A percentile compares a stretch with the other conserved stretches of the same genome.
These are phyloP conservation scores for Acromyrmex charruanus DNA, from an alignment of 1,140 invertebrate species.

Conservation along the genomic window DNA sequence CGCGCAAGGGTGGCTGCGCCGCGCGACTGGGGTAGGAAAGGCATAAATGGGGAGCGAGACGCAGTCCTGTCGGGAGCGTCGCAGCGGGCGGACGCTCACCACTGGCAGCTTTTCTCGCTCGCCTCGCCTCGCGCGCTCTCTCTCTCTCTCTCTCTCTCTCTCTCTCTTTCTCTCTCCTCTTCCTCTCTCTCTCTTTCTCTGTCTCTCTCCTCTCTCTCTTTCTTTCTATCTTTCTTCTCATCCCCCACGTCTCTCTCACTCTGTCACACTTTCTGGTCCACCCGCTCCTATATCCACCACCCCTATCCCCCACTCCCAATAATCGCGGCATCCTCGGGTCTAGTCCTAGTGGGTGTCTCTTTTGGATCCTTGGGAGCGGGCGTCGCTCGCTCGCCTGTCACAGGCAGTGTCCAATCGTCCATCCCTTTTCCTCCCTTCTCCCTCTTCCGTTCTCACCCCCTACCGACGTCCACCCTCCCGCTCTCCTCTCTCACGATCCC, in stretches of 20 bases:
- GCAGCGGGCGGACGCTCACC: slow-evolving; percentile 81
- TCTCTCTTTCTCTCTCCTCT: slow-evolving; percentile 19
- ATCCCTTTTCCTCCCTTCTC: background rate
- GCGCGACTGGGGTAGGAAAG: slow-evolving; percentile 73
- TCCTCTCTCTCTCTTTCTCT: slow-evolving; percentile 24
- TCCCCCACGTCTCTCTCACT: background rate
- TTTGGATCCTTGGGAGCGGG: slow-evolving; percentile 43
- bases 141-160: slow-evolving; percentile 59
- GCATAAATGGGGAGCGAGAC: slow-evolving; percentile 80
- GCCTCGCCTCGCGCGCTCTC: slow-evolving; percentile 69
- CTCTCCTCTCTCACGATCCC: background rate
- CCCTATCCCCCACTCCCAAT: background rate
- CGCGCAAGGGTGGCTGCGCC: slow-evolving; percentile 63
- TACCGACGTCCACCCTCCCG: background rate
- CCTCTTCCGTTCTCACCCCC: background rate
- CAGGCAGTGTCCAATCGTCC: slow-evolving; percentile 49
- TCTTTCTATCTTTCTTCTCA: slow-evolving; percentile 12
- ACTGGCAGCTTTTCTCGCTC: slow-evolving; percentile 74
- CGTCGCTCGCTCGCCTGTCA: slow-evolving; percentile 55
- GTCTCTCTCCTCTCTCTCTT: slow-evolving; percentile 39
- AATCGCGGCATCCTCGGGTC: background rate
- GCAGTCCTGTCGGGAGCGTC: slow-evolving; percentile 86
- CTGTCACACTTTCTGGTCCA: background rate
- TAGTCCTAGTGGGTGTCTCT: slow-evolving; percentile 44
- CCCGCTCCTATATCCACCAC: slow-evolving; percentile 26